A percentile compares a stretch with the other conserved stretches of the same genome.
phyloP scores from a whole-genome alignment of 2,888 invertebrate genomes.

The Trypoxylon attenuatum region DNA sequence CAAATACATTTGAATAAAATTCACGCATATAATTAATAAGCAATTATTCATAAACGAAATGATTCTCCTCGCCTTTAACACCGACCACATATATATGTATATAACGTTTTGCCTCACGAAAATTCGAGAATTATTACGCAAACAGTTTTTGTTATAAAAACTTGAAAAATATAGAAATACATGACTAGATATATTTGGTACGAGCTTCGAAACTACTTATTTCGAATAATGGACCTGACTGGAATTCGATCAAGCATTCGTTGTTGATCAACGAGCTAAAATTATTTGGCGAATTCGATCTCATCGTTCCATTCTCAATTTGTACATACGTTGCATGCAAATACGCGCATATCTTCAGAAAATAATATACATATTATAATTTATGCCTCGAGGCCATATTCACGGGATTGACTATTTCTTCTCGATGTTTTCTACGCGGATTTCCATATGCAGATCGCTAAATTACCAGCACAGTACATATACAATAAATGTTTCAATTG shows the following conservation, averaged over 20 bases:
- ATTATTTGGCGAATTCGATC: no score
- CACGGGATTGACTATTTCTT: background rate
- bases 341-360: background rate
- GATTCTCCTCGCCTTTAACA: no score
- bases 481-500: slow-evolving; percentile 91
- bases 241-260: no score
- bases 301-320: no score
- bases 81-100: no score
- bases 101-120: no score
- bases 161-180: background rate
- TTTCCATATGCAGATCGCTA: slow-evolving; percentile 77
- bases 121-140: no score
- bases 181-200: background rate
- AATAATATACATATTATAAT: background rate
- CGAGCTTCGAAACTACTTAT: background rate
- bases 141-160: background rate
- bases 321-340: background rate
- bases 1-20: no score
- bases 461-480: slow-evolving; percentile 93
- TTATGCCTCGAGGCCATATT: background rate
- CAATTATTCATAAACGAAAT: no score
- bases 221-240: no score
- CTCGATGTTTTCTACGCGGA: slow-evolving; percentile 49
- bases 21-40: no score
- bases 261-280: no score